Conservation (phyloP, 2,113 vertebrate species). For the Ceratotherium simum region DNA sequence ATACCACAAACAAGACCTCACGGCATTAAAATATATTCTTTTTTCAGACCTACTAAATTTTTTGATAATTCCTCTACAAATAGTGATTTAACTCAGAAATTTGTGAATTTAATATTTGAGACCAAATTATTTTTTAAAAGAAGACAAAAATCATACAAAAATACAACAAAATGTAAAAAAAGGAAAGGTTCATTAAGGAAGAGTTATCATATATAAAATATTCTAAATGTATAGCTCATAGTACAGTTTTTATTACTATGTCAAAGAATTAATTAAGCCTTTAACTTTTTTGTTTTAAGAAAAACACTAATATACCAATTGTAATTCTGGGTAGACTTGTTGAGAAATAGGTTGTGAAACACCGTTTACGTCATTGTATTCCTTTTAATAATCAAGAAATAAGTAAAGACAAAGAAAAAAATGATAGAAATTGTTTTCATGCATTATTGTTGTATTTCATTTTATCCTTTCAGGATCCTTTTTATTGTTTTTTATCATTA, state of each 20-base stretch:
- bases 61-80: not conserved
- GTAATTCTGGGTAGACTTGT: slow-evolving; percentile 22
- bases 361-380: not conserved
- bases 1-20: not conserved
- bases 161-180: not conserved
- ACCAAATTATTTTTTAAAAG: not conserved
- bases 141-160: not conserved
- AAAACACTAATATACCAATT: not conserved
- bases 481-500: slow-evolving; percentile 2
- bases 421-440: not conserved
- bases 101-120: slow-evolving; percentile 40
- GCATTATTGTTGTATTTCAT: not conserved
- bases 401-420: slow-evolving; percentile 6
- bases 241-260: not conserved
- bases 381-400: not conserved
- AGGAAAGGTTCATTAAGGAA: not conserved
- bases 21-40: not conserved
- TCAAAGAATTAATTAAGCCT: slow-evolving; percentile 24
- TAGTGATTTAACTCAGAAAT: not conserved
- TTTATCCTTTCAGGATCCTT: not conserved
- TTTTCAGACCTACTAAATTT: slow-evolving; percentile 15
- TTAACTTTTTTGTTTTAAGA: not conserved
- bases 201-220: not conserved
- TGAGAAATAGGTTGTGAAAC: slow-evolving; percentile 22
- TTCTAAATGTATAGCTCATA: not conserved